A percentile compares a stretch with the other conserved stretches of the same genome.
Conservation (phyloP, 2,113 vertebrate species). For the Oxyura jamaicensis region DNA sequence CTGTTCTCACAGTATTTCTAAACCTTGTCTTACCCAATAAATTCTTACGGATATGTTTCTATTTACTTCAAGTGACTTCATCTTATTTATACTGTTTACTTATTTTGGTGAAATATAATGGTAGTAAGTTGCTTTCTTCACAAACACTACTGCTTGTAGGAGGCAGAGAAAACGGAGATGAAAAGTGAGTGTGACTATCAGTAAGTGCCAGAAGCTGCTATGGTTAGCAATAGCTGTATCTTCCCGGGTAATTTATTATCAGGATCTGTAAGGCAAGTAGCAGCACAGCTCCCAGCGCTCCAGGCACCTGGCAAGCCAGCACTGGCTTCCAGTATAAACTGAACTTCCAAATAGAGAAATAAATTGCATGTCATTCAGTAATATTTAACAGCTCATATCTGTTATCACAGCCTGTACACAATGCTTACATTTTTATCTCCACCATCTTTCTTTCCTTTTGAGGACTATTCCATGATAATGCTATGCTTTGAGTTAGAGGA, state of each 20-base stretch:
- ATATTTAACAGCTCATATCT: background rate
- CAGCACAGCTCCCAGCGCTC: background rate
- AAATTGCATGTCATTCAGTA: background rate
- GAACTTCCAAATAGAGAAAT: background rate
- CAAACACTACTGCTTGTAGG: background rate
- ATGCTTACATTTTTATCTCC: background rate
- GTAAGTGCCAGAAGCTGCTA: background rate
- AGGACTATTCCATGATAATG: background rate
- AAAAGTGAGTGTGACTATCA: background rate
- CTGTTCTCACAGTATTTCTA: background rate
- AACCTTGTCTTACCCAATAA: background rate
- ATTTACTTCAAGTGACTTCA: background rate
- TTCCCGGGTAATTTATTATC: background rate
- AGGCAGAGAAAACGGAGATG: background rate
- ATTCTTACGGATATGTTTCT: background rate
- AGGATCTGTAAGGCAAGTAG: background rate
- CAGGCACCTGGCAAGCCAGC: background rate
- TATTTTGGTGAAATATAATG: background rate
- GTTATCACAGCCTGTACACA: background rate
- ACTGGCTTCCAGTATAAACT: background rate
- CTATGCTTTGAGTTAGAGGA: background rate
- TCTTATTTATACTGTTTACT: background rate
- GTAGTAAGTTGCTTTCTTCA: background rate
- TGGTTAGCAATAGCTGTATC: background rate
- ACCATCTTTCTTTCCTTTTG: background rate